Evolutionary conservation across 2,113 vertebrate genomes (phyloP).

Genomic region (Abramis brama): DNA sequence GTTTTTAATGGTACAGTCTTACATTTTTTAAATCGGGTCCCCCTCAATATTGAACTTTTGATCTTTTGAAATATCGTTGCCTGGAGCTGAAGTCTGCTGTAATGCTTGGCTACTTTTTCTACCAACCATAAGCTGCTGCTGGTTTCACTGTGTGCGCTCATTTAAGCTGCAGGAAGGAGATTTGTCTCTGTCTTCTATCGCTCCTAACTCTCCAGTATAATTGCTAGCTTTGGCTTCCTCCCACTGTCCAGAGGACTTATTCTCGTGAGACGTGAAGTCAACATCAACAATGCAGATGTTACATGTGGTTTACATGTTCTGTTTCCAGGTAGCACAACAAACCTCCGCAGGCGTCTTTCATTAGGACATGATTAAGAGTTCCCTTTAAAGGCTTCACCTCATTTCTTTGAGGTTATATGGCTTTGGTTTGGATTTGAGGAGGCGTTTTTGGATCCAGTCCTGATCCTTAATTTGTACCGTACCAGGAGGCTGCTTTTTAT

Average conservation of each 20-base stretch:
- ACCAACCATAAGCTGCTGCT: neutral
- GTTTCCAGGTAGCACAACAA: conserved; percentile 31
- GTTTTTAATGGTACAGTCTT: neutral
- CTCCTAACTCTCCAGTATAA: conserved; percentile 68
- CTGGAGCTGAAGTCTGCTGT: neutral
- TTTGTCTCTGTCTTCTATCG: conserved; percentile 57
- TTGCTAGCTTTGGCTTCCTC: conserved; percentile 75
- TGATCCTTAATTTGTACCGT: conserved; percentile 29
- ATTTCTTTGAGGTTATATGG: conserved; percentile 32
- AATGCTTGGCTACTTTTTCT: conserved; percentile 12
- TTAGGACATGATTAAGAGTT: conserved; percentile 37
- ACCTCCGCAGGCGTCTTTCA: conserved; percentile 20
- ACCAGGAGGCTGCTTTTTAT: conserved; percentile 19
- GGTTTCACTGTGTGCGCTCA: conserved; percentile 30
- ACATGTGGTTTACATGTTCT: conserved; percentile 28
- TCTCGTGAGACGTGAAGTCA: conserved; percentile 11
- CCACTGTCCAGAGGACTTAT: conserved; percentile 55
- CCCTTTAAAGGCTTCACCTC: conserved; percentile 25
- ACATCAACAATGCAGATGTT: conserved; percentile 25
- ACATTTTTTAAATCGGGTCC: neutral
- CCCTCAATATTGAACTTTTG: neutral
- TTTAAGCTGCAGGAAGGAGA: conserved; percentile 45
- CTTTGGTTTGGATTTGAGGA: conserved; percentile 53
- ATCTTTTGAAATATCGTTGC: neutral
- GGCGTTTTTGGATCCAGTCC: conserved; percentile 25